These are phyloP conservation scores for Drosophila pseudoobscura DNA, from an alignment of 1,140 invertebrate genomes.

Conservation along the genomic window DNA sequence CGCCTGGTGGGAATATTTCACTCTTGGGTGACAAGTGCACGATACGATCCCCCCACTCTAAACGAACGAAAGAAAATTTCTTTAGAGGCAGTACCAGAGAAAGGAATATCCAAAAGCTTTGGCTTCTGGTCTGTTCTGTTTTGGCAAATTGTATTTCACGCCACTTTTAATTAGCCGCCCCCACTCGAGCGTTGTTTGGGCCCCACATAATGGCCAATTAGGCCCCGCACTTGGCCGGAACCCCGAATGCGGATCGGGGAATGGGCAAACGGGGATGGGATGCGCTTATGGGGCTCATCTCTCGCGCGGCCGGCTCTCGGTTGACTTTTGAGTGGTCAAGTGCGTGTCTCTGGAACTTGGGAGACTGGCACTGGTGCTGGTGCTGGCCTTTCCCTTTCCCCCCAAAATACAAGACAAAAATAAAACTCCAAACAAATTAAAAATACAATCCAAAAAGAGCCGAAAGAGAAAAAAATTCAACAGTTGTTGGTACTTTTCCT, in stretches of 20 bases:
- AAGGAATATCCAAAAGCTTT: conserved; percentile 16
- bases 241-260: neutral
- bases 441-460: conserved; percentile 31
- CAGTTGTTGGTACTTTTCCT: conserved; percentile 22
- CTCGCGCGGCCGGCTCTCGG: conserved; percentile 6
- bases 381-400: conserved; percentile 35
- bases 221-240: conserved; percentile 59
- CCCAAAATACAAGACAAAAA: conserved; percentile 7
- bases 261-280: neutral
- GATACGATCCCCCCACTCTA: too few relatives aligned
- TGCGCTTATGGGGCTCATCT: conserved; percentile 15
- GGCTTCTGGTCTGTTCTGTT: conserved; percentile 2
- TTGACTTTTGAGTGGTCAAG: conserved; percentile 70
- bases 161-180: conserved; percentile 72
- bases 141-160: conserved; percentile 68
- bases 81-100: neutral
- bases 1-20: neutral
- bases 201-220: conserved; percentile 75
- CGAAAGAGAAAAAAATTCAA: neutral
- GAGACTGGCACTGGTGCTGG: conserved; percentile 7
- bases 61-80: neutral
- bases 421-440: conserved; percentile 43
- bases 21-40: too few relatives aligned
- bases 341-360: conserved; percentile 43
- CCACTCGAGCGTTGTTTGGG: conserved; percentile 42